Conservation (phyloP, 2,113 vertebrate genomes). For the Megaceryle torquata region DNA sequence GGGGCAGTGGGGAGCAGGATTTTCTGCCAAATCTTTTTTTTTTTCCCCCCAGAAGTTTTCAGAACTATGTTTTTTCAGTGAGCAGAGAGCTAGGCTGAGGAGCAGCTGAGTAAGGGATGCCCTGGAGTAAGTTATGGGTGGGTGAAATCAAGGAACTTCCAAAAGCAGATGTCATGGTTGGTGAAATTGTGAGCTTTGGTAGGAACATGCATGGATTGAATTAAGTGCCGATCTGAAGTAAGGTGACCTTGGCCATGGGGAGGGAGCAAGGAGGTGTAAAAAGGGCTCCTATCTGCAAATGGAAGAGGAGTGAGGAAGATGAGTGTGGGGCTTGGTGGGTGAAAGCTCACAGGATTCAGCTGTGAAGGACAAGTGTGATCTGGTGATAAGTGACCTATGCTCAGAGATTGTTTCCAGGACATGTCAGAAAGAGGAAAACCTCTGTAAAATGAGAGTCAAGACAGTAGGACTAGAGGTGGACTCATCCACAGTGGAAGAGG, state of each 20-base stretch:
- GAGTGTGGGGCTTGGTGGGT: not conserved
- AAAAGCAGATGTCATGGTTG: not conserved
- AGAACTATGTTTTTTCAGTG: not conserved
- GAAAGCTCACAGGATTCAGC: not conserved
- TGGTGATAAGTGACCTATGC: accelerated
- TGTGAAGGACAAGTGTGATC: no score
- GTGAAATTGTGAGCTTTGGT: not conserved
- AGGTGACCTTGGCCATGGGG: accelerated
- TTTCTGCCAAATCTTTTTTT: not conserved
- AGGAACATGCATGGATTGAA: not conserved
- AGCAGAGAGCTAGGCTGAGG: no score
- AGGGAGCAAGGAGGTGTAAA: not conserved
- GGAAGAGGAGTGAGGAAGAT: not conserved
- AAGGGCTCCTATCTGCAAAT: not conserved
- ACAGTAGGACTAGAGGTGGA: not conserved
- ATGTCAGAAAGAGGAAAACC: not conserved
- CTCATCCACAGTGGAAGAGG: accelerated
- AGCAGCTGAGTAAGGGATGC: not conserved
- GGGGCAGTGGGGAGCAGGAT: not conserved
- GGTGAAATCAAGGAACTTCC: not conserved
- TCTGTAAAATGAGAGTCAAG: not conserved
- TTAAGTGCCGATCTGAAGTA: accelerated
- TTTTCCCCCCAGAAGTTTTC: not conserved
- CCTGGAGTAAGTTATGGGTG: not conserved
- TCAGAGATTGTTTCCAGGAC: not conserved